phyloP scores from a whole-genome alignment of 1,140 invertebrate species.

The Philotrypesis tridentata region DNA sequence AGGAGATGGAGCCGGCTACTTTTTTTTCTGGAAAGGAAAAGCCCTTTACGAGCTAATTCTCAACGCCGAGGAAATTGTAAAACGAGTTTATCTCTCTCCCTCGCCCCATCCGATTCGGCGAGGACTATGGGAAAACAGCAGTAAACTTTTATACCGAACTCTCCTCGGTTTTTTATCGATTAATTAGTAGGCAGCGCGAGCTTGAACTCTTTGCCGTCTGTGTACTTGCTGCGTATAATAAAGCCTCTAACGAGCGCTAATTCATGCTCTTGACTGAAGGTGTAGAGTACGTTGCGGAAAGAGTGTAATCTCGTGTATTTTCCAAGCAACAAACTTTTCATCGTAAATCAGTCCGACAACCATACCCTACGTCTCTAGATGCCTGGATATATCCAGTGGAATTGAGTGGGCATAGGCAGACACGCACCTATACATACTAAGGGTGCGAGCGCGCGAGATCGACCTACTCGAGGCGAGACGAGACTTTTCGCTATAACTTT shows the following conservation, averaged over 20 bases:
- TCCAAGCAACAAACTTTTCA: background rate
- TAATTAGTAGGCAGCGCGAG: constrained; percentile 3
- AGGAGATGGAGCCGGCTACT: too few species aligned
- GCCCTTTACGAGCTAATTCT: constrained; percentile 26
- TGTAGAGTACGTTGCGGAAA: background rate
- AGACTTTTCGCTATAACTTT: too few species aligned
- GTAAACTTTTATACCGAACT: constrained; percentile 17
- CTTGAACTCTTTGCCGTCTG: background rate
- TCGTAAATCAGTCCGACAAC: background rate
- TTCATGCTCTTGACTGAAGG: background rate
- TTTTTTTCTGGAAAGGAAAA: background rate
- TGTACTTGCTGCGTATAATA: constrained; percentile 3
- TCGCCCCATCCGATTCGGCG: background rate
- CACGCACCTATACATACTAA: background rate
- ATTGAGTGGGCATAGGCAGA: background rate
- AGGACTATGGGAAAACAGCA: background rate
- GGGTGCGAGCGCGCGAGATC: too few species aligned
- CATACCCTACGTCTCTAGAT: too few species aligned
- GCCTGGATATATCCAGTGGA: background rate
- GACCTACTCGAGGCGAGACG: too few species aligned
- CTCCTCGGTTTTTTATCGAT: constrained; percentile 17
- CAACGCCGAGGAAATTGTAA: constrained; percentile 14
- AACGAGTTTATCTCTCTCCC: constrained; percentile 8
- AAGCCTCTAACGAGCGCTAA: background rate
- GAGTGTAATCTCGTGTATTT: background rate